Evolutionary conservation across 2,888 invertebrate genomes (phyloP).

Genomic region (Galerucella pusilla): DNA sequence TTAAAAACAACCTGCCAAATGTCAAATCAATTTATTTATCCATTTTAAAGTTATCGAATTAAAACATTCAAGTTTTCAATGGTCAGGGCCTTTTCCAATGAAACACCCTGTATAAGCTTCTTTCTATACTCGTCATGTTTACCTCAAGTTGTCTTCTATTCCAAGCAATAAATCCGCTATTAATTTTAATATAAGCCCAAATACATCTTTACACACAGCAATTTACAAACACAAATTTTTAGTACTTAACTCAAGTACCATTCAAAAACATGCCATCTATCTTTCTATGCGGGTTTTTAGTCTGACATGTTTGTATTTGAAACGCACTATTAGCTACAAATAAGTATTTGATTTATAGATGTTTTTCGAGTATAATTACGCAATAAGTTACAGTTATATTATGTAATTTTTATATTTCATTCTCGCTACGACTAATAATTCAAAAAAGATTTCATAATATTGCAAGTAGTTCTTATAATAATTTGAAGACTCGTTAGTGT

Average conservation of each 20-base stretch:
- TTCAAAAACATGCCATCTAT: constrained; percentile 9
- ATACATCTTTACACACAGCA: constrained; percentile 12
- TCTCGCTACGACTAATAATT: too few species aligned
- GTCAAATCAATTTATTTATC: too few species aligned
- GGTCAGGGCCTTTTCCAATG: too few species aligned
- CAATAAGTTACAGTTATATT: background rate
- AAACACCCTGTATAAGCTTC: too few species aligned
- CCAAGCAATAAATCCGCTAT: background rate
- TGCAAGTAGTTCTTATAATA: too few species aligned
- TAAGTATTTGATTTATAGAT: constrained; percentile 10
- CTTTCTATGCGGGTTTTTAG: constrained; percentile 6
- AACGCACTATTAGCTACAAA: constrained; percentile 14
- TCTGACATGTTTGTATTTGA: constrained; percentile 1
- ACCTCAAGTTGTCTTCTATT: background rate
- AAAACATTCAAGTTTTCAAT: too few species aligned
- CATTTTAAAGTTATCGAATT: too few species aligned
- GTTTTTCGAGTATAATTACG: constrained; percentile 1
- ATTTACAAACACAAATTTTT: constrained; percentile 9
- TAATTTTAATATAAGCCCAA: background rate
- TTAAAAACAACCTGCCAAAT: too few species aligned
- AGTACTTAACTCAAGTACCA: constrained; percentile 12
- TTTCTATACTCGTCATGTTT: too few species aligned
- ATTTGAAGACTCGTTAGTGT: too few species aligned
- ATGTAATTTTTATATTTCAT: constrained; percentile 5
- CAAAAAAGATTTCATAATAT: too few species aligned